These are phyloP conservation scores for Heliconius sara DNA, from an alignment of 2,888 invertebrate genomes.

Conservation along the genomic window DNA sequence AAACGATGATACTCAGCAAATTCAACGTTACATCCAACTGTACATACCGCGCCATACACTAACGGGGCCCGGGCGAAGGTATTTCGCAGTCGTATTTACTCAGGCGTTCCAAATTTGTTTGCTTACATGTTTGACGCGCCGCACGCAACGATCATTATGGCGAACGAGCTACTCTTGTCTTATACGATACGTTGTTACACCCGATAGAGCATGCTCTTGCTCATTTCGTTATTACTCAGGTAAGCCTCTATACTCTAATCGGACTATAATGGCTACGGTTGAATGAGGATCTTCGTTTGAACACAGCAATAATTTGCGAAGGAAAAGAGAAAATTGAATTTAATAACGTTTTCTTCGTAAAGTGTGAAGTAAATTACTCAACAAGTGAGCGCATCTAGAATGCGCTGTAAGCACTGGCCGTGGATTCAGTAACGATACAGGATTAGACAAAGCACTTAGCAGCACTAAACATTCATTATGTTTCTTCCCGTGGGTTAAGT, in stretches of 20 bases:
- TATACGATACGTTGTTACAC: constrained; percentile 79
- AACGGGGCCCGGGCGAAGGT: constrained; percentile 75
- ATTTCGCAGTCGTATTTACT: constrained; percentile 82
- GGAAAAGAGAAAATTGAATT: constrained; percentile 47
- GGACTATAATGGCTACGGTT: constrained; percentile 68
- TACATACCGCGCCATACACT: constrained; percentile 66
- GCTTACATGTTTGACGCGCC: constrained; percentile 83
- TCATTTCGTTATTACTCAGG: constrained; percentile 79
- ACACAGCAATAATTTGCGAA: constrained; percentile 51
- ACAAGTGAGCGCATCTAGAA: constrained; percentile 42
- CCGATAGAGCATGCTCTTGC: constrained; percentile 76
- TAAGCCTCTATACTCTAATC: constrained; percentile 67
- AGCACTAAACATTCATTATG: constrained; percentile 73
- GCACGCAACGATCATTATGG: constrained; percentile 83
- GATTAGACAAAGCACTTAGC: constrained; percentile 63
- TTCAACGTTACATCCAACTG: constrained; percentile 71
- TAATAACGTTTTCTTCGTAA: constrained; percentile 39
- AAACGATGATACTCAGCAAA: constrained; percentile 79
- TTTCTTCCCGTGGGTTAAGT: constrained; percentile 75
- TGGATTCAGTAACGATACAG: constrained; percentile 52
- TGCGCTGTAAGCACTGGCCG: constrained; percentile 14
- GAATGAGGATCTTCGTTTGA: constrained; percentile 72
- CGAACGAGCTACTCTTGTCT: constrained; percentile 76
- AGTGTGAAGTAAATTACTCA: constrained; percentile 49
- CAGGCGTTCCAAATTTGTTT: constrained; percentile 83